phyloP scores from a whole-genome alignment of 2,888 invertebrate species.

The Brachypalpus laphriformis region DNA sequence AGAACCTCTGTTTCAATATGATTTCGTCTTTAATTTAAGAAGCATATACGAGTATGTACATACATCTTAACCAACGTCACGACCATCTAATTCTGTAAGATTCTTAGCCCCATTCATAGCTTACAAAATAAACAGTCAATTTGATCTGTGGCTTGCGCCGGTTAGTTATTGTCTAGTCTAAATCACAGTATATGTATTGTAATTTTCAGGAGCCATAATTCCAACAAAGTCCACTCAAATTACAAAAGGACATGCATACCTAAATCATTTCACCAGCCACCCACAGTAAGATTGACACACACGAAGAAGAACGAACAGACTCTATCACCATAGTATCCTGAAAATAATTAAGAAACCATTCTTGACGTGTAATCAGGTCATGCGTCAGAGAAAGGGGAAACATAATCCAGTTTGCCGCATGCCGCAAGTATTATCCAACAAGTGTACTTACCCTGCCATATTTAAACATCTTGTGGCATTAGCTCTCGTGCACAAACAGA shows the following conservation, averaged over 20 bases:
- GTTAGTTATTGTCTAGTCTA: neutral
- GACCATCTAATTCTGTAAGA: too few species aligned
- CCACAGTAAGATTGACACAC: neutral
- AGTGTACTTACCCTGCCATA: conserved; percentile 5
- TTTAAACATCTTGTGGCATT: conserved; percentile 37
- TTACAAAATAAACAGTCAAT: neutral
- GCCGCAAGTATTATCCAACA: conserved; percentile 9
- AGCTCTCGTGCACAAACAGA: conserved; percentile 28
- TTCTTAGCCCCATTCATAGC: neutral
- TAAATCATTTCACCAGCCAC: neutral
- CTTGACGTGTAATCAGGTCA: conserved; percentile 37
- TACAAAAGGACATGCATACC: neutral
- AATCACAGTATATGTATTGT: neutral
- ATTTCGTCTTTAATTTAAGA: too few species aligned
- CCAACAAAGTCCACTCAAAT: neutral
- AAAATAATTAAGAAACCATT: conserved; percentile 56
- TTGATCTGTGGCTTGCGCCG: neutral
- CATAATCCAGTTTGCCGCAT: conserved; percentile 27
- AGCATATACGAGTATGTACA: too few species aligned
- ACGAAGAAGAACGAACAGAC: neutral
- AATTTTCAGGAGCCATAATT: neutral
- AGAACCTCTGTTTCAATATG: too few species aligned
- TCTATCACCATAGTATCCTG: neutral
- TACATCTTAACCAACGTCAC: too few species aligned
- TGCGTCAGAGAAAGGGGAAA: neutral